phyloP scores from a whole-genome alignment of 2,113 vertebrate genomes.

The Notechis scutatus region DNA sequence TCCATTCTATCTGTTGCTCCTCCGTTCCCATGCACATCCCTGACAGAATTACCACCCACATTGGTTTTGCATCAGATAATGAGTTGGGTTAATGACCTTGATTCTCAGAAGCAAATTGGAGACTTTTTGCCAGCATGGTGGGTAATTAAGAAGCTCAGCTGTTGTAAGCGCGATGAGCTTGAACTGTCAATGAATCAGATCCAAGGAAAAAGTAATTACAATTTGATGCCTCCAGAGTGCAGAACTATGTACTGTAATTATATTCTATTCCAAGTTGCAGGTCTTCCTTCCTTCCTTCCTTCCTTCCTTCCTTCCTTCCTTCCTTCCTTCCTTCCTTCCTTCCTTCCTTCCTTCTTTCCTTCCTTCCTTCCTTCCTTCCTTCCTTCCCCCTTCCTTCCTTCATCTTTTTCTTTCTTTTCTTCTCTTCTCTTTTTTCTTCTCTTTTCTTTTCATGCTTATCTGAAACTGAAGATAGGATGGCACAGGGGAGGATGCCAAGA shows the following conservation, averaged over 20 bases:
- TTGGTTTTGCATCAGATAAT: slow-evolving; percentile 46
- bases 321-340: slow-evolving; percentile 14
- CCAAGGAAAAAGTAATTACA: slow-evolving; percentile 53
- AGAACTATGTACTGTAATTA: slow-evolving; percentile 34
- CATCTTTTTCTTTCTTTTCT: not conserved
- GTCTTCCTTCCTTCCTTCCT: not conserved
- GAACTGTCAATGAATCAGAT: slow-evolving; percentile 52
- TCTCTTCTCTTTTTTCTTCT: not conserved
- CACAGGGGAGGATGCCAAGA: slow-evolving; percentile 36
- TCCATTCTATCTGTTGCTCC: not conserved
- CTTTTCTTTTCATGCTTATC: slow-evolving; percentile 1
- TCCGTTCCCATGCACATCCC: not conserved
- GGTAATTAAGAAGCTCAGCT: slow-evolving; percentile 67
- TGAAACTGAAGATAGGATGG: slow-evolving; percentile 28
- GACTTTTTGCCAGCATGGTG: slow-evolving; percentile 45
- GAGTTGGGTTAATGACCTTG: slow-evolving; percentile 60
- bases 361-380: not conserved
- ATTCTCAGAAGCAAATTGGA: slow-evolving; percentile 53
- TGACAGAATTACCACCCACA: slow-evolving; percentile 25
- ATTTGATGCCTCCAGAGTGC: slow-evolving; percentile 31
- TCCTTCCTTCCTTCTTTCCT: not conserved
- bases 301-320: not conserved
- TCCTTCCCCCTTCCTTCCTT: not conserved
- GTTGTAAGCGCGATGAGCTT: slow-evolving; percentile 45
- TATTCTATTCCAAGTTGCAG: slow-evolving; percentile 21